phyloP scores from a whole-genome alignment of 1,140 invertebrate species.

The Drosophila nikananu region DNA sequence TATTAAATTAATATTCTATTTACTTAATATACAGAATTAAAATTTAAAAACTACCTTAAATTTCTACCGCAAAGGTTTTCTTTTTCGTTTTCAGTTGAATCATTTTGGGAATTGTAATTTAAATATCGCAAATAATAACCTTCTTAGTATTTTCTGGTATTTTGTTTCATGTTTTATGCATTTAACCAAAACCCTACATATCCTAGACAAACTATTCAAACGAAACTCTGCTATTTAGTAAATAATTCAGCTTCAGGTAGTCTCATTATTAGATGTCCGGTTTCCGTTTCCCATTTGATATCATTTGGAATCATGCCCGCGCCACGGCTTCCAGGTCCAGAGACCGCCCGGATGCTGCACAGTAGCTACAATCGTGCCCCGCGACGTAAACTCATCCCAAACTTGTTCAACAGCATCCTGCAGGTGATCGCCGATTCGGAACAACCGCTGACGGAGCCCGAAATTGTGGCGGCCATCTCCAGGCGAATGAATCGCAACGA shows the following conservation, averaged over 20 bases:
- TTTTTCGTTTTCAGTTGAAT: no score
- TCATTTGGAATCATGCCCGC: conserved; percentile 5
- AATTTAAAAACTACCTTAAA: no score
- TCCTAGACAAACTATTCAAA: background rate
- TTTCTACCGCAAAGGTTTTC: no score
- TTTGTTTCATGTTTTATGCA: background rate
- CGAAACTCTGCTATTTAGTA: background rate
- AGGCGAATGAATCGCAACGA: conserved; percentile 58
- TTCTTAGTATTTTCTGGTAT: fast-evolving
- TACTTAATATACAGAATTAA: no score
- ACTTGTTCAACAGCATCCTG: conserved; percentile 63
- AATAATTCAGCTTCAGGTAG: background rate
- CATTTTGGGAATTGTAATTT: no score
- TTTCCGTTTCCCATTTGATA: background rate
- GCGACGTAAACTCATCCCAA: conserved; percentile 59
- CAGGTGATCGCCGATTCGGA: conserved; percentile 63
- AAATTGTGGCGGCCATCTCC: conserved; percentile 63
- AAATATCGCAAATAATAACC: no score
- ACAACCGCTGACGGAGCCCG: conserved; percentile 62
- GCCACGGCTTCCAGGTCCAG: background rate
- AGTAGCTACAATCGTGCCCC: conserved; percentile 61
- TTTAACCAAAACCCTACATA: background rate
- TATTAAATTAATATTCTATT: no score
- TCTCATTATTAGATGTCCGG: no score
- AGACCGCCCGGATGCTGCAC: conserved; percentile 37